These are phyloP conservation scores for Mylabris phalerata DNA, from an alignment of 1,140 invertebrate genomes.

Conservation along the genomic window DNA sequence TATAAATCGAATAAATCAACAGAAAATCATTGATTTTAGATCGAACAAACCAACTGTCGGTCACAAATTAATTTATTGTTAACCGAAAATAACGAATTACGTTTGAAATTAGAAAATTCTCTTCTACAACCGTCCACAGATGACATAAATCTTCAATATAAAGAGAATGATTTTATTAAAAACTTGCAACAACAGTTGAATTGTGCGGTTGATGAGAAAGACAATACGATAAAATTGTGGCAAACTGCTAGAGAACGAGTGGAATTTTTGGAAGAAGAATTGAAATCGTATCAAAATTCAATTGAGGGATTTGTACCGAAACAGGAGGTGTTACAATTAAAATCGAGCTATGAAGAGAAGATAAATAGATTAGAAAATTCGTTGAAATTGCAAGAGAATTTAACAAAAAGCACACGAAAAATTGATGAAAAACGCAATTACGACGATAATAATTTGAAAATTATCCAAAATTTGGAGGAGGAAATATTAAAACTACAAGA, in stretches of 20 bases:
- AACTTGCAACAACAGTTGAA: constrained; percentile 36
- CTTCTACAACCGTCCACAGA: constrained; percentile 15
- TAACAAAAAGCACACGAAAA: constrained; percentile 7
- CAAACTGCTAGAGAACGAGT: constrained; percentile 30
- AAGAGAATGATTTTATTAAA: constrained; percentile 24
- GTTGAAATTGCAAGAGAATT: constrained; percentile 17
- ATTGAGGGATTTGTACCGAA: constrained; percentile 30
- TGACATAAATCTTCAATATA: constrained; percentile 12
- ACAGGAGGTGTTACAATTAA: constrained; percentile 27
- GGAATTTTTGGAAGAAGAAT: constrained; percentile 35
- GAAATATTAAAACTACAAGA: constrained; percentile 30
- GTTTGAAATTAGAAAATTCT: constrained; percentile 19
- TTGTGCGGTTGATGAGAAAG: constrained; percentile 31
- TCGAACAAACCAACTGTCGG: constrained; percentile 30
- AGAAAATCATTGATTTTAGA: constrained; percentile 21
- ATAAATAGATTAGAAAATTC: constrained; percentile 23
- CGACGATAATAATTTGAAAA: constrained; percentile 25
- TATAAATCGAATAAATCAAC: constrained; percentile 1
- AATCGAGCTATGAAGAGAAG: constrained; percentile 31
- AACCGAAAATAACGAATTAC: constrained; percentile 32
- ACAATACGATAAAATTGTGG: constrained; percentile 34
- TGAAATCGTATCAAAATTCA: constrained; percentile 28
- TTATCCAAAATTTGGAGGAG: constrained; percentile 29
- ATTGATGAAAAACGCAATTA: constrained; percentile 25
- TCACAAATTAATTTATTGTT: constrained; percentile 24